A percentile compares a stretch with the other conserved stretches of the same genome.
These are phyloP conservation scores for Grallaria varia DNA, from an alignment of 2,113 vertebrate genomes.

Conservation along the genomic window DNA sequence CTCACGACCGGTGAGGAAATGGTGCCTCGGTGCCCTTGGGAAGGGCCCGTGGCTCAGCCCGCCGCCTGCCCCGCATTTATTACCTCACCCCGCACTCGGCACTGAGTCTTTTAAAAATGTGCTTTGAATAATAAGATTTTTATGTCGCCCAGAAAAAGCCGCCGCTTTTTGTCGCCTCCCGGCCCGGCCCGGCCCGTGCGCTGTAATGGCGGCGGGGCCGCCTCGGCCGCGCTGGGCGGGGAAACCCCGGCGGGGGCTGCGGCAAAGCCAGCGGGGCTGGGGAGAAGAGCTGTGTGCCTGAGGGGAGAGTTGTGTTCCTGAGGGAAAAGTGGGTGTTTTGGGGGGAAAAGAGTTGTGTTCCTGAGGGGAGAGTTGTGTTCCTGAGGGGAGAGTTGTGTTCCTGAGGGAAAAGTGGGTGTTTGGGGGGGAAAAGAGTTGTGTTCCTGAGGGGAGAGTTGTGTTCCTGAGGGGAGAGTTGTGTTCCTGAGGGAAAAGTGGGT, in stretches of 20 bases:
- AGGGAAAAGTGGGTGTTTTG: neutral
- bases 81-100: neutral
- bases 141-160: neutral
- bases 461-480: no score
- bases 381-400: no score
- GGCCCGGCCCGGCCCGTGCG: neutral
- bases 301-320: neutral
- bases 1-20: neutral
- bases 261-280: neutral
- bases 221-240: no score
- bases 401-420: no score
- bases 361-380: no score
- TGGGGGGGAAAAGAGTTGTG: no score
- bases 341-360: neutral
- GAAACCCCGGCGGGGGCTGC: no score
- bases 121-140: neutral
- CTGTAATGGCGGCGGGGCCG: neutral
- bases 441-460: no score
- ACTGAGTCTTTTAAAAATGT: conserved; percentile 9
- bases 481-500: no score
- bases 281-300: neutral
- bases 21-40: neutral
- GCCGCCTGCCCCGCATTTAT: neutral
- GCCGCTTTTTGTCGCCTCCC: neutral
- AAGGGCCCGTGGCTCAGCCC: neutral